Evolutionary conservation across 2,113 vertebrate genomes (phyloP).

Genomic region (Phaethon lepturus): DNA sequence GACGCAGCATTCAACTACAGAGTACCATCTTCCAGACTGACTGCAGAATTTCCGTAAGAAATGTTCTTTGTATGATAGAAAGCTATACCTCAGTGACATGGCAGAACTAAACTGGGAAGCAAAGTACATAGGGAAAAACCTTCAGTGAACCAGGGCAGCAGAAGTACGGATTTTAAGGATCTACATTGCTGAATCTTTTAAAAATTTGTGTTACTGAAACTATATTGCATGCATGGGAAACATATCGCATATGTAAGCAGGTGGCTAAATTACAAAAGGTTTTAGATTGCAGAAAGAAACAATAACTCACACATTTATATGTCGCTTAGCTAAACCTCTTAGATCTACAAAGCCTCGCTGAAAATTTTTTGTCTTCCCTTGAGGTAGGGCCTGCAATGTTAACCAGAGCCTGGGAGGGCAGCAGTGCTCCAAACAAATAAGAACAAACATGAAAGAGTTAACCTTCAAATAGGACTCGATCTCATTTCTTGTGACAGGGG

Average conservation of each 20-base stretch:
- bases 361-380: not conserved
- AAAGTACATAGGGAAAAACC: not conserved
- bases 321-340: not conserved
- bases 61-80: not conserved
- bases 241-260: not conserved
- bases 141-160: not conserved
- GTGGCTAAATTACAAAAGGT: not conserved
- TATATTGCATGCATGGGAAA: not conserved
- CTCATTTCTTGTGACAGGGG: not conserved
- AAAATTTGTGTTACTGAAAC: not conserved
- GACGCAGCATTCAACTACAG: not conserved
- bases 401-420: not conserved
- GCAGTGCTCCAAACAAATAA: not conserved
- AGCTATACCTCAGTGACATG: not conserved
- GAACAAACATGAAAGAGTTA: not conserved
- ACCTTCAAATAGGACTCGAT: not conserved
- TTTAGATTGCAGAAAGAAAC: not conserved
- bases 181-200: not conserved
- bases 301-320: not conserved
- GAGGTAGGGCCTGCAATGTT: not conserved
- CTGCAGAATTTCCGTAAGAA: not conserved
- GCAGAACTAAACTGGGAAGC: not conserved
- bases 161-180: not conserved
- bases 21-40: not conserved
- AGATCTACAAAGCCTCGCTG: not conserved